Conservation (phyloP, 2,888 invertebrate species). For the Frankliniella fusca region DNA sequence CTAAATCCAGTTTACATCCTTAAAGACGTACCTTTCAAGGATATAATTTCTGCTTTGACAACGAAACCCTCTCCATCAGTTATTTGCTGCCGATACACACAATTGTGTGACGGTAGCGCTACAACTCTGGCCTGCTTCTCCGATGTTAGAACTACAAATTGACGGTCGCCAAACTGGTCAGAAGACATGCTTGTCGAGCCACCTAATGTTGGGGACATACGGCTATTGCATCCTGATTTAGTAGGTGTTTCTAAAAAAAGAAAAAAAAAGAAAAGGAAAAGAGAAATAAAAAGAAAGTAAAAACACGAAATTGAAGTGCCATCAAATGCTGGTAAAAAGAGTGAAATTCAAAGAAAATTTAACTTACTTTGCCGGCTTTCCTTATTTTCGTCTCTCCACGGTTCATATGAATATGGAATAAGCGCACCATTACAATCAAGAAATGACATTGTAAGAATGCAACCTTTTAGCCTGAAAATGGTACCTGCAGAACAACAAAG, state of each 20-base stretch:
- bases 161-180: slow-evolving; percentile 65
- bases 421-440: slow-evolving; percentile 92
- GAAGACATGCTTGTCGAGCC: slow-evolving; percentile 49
- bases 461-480: slow-evolving; percentile 92
- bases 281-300: slow-evolving; percentile 27
- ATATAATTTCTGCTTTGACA: slow-evolving; percentile 88
- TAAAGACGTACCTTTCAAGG: slow-evolving; percentile 69
- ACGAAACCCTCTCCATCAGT: slow-evolving; percentile 84
- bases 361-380: slow-evolving; percentile 51
- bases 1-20: slow-evolving; percentile 32
- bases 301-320: slow-evolving; percentile 17
- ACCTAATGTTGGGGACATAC: slow-evolving; percentile 71
- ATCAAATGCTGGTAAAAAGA: neutral
- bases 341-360: neutral
- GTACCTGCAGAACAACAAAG: slow-evolving; percentile 61
- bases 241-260: slow-evolving; percentile 58
- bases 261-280: slow-evolving; percentile 29
- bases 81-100: slow-evolving; percentile 87
- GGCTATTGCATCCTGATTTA: slow-evolving; percentile 56
- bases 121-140: slow-evolving; percentile 94
- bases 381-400: slow-evolving; percentile 85
- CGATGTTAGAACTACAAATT: slow-evolving; percentile 88
- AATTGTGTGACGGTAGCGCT: slow-evolving; percentile 91
- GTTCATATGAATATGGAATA: slow-evolving; percentile 83
- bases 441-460: slow-evolving; percentile 91